Conservation (phyloP, 1,140 invertebrate genomes). For the Papilio xuthus region DNA sequence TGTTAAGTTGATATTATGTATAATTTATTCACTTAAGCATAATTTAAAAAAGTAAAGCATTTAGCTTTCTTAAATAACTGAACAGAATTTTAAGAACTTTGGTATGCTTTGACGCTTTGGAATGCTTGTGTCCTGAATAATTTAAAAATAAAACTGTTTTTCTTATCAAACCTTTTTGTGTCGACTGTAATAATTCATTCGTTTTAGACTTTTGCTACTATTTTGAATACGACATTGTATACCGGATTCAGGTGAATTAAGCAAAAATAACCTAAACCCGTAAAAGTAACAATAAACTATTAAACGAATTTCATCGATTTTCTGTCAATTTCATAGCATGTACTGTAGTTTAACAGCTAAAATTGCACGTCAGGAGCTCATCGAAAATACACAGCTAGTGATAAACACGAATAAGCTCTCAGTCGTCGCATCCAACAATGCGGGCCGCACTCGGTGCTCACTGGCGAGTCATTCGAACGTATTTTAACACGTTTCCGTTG, state of each 20-base stretch:
- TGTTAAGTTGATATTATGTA: no score
- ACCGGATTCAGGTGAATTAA: not conserved
- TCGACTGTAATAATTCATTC: no score
- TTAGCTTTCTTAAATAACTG: no score
- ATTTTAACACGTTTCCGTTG: constrained; percentile 33
- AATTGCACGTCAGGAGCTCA: constrained; percentile 16
- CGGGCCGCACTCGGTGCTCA: constrained; percentile 28
- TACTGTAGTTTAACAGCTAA: not conserved
- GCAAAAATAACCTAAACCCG: not conserved
- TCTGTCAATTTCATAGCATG: not conserved
- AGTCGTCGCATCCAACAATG: constrained; percentile 30
- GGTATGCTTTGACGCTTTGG: no score
- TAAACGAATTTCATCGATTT: not conserved
- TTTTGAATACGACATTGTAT: constrained; percentile 5
- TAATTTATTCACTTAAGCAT: no score
- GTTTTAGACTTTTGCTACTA: constrained; percentile 18
- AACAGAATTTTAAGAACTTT: no score
- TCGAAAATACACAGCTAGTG: constrained; percentile 33
- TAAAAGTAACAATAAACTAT: not conserved
- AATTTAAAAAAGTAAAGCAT: no score
- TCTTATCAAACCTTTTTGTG: not conserved
- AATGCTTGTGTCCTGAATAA: no score
- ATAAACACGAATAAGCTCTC: constrained; percentile 39
- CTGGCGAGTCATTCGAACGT: constrained; percentile 28
- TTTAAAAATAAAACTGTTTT: no score